A percentile compares a stretch with the other conserved stretches of the same genome.
Conservation (phyloP, 2,113 vertebrate species). For the Strigops habroptila region DNA sequence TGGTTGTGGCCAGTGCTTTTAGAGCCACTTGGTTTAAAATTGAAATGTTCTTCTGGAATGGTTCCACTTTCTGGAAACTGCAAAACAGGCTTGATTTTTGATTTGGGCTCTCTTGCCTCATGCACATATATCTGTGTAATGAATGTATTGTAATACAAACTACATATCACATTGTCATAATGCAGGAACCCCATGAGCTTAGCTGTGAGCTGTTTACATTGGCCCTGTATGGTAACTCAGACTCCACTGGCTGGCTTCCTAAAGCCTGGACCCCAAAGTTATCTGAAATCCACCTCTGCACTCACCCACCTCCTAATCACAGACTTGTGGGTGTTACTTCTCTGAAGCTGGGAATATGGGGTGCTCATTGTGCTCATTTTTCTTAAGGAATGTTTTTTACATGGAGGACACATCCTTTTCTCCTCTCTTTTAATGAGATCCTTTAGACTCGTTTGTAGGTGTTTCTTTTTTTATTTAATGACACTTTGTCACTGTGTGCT, state of each 20-base stretch:
- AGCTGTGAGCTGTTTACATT: neutral
- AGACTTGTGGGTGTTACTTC: neutral
- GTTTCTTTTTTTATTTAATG: neutral
- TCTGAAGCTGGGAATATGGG: neutral
- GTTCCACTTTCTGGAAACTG: neutral
- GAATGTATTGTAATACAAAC: neutral
- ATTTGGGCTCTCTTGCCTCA: neutral
- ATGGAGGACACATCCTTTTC: neutral
- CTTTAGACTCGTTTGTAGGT: neutral
- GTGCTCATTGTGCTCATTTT: neutral
- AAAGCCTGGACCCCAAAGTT: neutral
- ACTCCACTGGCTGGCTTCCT: neutral
- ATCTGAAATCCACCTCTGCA: neutral
- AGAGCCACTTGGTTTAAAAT: neutral
- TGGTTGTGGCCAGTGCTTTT: accelerated
- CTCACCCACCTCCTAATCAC: neutral
- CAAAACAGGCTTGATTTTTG: neutral
- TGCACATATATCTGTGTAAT: accelerated
- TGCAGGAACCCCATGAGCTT: accelerated
- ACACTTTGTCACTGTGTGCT: neutral
- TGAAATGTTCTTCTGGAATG: neutral
- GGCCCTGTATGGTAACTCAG: neutral
- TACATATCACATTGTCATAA: accelerated
- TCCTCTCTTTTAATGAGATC: too few relatives aligned
- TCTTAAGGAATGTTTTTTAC: neutral